These are phyloP conservation scores for Eufriesea mexicana DNA, from an alignment of 1,140 invertebrate genomes.

Conservation along the genomic window DNA sequence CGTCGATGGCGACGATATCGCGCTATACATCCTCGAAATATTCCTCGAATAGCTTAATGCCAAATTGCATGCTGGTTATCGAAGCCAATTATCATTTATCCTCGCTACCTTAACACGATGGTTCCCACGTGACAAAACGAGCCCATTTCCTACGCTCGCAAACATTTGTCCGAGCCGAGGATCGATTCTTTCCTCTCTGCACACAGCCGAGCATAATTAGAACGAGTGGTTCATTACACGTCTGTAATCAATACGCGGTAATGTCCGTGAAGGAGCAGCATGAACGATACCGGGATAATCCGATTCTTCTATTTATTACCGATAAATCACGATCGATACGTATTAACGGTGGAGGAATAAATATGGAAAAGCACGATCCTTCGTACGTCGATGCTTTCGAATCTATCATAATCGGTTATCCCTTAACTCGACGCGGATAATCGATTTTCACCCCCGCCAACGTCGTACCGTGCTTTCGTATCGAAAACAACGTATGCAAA, in stretches of 20 bases:
- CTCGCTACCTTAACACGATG: not conserved
- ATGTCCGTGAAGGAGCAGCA: conserved; percentile 23
- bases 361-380: conserved; percentile 39
- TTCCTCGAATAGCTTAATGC: conserved; percentile 9
- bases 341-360: conserved; percentile 48
- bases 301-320: conserved; percentile 50
- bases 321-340: conserved; percentile 47
- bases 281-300: conserved; percentile 35
- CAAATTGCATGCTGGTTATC: not conserved
- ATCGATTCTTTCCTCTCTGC: not conserved
- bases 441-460: not conserved
- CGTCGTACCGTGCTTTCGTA: too few species aligned
- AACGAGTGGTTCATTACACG: conserved; percentile 35
- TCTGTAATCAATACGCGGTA: conserved; percentile 40
- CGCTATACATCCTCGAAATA: not conserved
- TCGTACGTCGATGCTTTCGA: not conserved
- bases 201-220: conserved; percentile 33
- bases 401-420: not conserved
- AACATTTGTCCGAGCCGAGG: not conserved
- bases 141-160: not conserved
- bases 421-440: not conserved
- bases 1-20: not conserved
- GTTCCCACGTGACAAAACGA: not conserved
- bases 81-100: conserved; percentile 6
- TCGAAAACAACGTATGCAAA: not conserved